Percentiles rank a stretch among this genome's conserved stretches.
phyloP scores from a whole-genome alignment of 2,113 vertebrate species.

The Gobiocypris rarus region DNA sequence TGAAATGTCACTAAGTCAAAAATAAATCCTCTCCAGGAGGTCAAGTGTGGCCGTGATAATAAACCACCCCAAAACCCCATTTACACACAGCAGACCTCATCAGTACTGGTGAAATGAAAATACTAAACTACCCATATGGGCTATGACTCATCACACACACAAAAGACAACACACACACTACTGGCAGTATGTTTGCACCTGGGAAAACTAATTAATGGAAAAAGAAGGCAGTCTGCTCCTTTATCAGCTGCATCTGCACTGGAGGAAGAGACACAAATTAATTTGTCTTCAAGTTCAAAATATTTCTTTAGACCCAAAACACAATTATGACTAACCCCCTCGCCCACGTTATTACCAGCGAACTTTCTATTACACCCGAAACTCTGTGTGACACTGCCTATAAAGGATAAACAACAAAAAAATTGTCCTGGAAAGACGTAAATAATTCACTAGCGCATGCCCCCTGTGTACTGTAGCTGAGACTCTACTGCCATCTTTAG shows the following conservation, averaged over 20 bases:
- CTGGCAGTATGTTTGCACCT: conserved; percentile 13
- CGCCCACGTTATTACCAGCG: conserved; percentile 66
- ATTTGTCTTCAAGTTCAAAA: conserved; percentile 54
- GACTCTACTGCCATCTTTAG: conserved; percentile 78
- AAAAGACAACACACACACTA: background rate
- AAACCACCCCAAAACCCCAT: conserved; percentile 15
- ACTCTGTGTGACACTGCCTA: conserved; percentile 64
- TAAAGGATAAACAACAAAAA: conserved; percentile 74
- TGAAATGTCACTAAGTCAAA: background rate
- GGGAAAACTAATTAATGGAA: conserved; percentile 49
- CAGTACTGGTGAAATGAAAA: conserved; percentile 21
- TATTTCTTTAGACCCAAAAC: conserved; percentile 64
- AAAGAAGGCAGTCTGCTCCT: conserved; percentile 38
- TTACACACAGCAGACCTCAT: conserved; percentile 17
- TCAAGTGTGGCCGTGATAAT: conserved; percentile 9
- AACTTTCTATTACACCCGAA: conserved; percentile 66
- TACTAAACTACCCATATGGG: conserved; percentile 37
- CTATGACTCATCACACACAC: conserved; percentile 38
- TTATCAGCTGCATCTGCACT: conserved; percentile 34
- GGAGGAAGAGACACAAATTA: conserved; percentile 46
- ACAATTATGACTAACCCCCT: conserved; percentile 73
- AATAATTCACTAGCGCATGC: conserved; percentile 73
- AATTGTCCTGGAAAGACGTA: conserved; percentile 70
- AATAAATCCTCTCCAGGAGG: background rate
- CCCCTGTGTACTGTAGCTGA: conserved; percentile 46